A percentile compares a stretch with the other conserved stretches of the same genome.
These are phyloP conservation scores for Choreutis nemorana DNA, from an alignment of 2,888 invertebrate species.

Conservation along the genomic window DNA sequence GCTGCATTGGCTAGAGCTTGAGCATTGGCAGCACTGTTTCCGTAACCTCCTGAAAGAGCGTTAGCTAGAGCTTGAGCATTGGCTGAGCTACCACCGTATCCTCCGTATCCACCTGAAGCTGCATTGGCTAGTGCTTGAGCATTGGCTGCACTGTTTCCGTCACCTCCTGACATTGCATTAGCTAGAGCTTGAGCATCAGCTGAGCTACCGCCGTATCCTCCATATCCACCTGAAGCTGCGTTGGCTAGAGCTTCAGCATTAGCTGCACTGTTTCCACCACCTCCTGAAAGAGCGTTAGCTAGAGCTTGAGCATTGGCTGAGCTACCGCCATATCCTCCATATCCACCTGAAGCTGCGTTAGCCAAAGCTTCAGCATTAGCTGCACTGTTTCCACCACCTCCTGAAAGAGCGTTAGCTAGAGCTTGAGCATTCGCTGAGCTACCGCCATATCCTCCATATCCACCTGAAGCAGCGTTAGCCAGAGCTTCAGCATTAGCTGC, in stretches of 20 bases:
- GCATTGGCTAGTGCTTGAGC: too few relatives aligned
- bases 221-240: not conserved
- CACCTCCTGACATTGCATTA: too few relatives aligned
- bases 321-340: constrained; percentile 7
- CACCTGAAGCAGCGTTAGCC: constrained; percentile 9
- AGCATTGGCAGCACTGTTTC: too few relatives aligned
- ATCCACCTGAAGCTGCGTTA: not conserved
- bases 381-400: constrained; percentile 5
- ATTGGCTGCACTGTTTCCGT: too few relatives aligned
- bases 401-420: constrained; percentile 8
- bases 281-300: too few relatives aligned
- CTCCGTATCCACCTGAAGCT: too few relatives aligned
- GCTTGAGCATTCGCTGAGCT: constrained; percentile 7
- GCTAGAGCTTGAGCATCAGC: constrained; percentile 3
- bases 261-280: constrained; percentile 5
- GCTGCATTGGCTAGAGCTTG: too few relatives aligned
- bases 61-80: constrained; percentile 3
- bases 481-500: constrained; percentile 5
- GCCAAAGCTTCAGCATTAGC: constrained; percentile 6
- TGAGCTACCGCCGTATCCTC: not conserved
- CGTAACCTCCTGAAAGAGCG: too few relatives aligned
- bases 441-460: constrained; percentile 9
- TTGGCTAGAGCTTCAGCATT: constrained; percentile 9
- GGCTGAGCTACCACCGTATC: not conserved
- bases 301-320: constrained; percentile 6